Conservation (phyloP, 2,113 vertebrate species). For the Daboia siamensis region DNA sequence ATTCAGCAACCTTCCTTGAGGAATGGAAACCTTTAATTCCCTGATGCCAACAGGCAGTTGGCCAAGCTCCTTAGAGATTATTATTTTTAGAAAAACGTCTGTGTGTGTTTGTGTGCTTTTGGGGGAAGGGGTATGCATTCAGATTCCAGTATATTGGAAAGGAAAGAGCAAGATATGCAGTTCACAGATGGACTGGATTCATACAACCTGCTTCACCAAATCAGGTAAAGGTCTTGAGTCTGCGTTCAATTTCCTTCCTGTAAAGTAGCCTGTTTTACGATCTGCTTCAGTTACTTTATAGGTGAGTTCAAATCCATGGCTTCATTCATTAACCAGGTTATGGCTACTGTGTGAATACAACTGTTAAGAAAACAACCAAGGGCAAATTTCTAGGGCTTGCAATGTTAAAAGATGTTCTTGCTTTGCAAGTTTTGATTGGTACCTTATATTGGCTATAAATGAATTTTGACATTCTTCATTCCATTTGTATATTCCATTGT, state of each 20-base stretch:
- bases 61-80: conserved; percentile 52
- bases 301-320: neutral
- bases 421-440: neutral
- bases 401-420: conserved; percentile 39
- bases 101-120: neutral
- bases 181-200: conserved; percentile 23
- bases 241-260: neutral
- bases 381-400: conserved; percentile 38
- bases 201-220: neutral
- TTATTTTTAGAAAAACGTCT: conserved; percentile 25
- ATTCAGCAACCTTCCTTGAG: conserved; percentile 31
- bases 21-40: conserved; percentile 48
- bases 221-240: neutral
- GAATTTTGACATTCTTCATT: neutral
- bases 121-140: neutral
- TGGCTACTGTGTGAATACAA: neutral
- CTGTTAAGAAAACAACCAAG: conserved; percentile 41
- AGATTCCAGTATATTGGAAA: neutral
- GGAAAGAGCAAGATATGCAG: conserved; percentile 48
- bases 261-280: neutral
- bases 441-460: neutral
- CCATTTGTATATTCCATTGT: neutral
- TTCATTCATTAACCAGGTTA: neutral
- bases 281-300: neutral
- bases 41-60: conserved; percentile 48